Conservation (phyloP, 2,797 vertebrate species). For the Graptemys geographica region DNA sequence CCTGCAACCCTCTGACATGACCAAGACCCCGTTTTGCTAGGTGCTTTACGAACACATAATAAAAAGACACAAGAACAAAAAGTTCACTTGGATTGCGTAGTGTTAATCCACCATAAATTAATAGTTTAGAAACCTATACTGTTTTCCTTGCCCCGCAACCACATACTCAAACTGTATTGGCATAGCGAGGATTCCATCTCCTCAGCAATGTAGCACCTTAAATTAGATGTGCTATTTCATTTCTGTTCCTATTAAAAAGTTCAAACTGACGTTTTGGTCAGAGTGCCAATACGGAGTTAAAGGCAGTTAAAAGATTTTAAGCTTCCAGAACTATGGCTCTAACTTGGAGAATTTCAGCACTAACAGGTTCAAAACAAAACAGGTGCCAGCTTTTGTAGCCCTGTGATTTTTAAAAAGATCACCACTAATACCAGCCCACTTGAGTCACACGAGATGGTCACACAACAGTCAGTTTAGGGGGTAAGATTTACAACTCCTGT, state of each 20-base stretch:
- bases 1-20: background rate
- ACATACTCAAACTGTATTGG: background rate
- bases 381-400: fast-evolving
- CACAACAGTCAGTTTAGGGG: background rate
- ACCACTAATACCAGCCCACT: fast-evolving
- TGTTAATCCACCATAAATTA: background rate
- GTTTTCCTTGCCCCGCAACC: background rate
- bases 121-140: background rate
- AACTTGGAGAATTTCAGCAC: background rate
- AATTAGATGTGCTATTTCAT: background rate
- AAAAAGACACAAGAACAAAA: background rate
- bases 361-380: background rate
- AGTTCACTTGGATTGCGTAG: background rate
- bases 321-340: fast-evolving
- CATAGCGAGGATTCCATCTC: background rate
- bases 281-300: background rate
- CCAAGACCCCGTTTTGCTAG: background rate
- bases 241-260: background rate
- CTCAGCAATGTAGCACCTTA: background rate
- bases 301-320: background rate
- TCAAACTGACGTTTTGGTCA: background rate
- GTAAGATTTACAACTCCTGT: background rate
- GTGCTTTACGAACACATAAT: background rate
- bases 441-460: fast-evolving
- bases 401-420: background rate